Conservation (phyloP, 2,113 vertebrate genomes). For the Pangasianodon gigas region DNA sequence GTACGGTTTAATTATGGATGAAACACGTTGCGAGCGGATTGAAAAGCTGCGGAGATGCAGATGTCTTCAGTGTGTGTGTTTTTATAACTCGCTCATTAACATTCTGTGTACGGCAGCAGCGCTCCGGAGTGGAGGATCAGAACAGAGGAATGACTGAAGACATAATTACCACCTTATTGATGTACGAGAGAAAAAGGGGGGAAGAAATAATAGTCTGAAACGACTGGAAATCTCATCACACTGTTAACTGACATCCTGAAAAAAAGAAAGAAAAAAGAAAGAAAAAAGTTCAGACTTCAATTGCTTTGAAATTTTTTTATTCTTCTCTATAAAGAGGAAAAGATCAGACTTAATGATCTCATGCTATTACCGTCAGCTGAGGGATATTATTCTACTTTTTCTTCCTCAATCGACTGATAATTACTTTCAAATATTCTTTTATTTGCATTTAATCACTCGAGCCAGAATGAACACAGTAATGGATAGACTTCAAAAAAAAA, state of each 20-base stretch:
- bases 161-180: slow-evolving; percentile 61
- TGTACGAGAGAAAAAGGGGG: slow-evolving; percentile 36
- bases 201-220: slow-evolving; percentile 38
- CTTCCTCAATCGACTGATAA: background rate
- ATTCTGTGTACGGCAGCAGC: slow-evolving; percentile 53
- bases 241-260: slow-evolving; percentile 29
- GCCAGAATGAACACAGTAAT: background rate
- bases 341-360: slow-evolving; percentile 1
- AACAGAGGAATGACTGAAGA: slow-evolving; percentile 56
- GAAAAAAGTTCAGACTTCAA: background rate
- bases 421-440: slow-evolving; percentile 24
- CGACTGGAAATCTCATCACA: slow-evolving; percentile 25
- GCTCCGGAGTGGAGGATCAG: slow-evolving; percentile 55
- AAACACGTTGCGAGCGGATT: slow-evolving; percentile 51
- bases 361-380: background rate
- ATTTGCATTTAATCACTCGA: slow-evolving; percentile 19
- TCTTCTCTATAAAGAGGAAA: background rate
- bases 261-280: background rate
- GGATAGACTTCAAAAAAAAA: background rate
- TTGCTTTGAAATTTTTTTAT: background rate
- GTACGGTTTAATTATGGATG: slow-evolving; percentile 54
- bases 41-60: slow-evolving; percentile 53
- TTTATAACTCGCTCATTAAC: slow-evolving; percentile 58
- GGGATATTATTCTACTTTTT: background rate
- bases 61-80: slow-evolving; percentile 54